Evolutionary conservation across 2,113 vertebrate species (phyloP).

Genomic region (Neogale vison): DNA sequence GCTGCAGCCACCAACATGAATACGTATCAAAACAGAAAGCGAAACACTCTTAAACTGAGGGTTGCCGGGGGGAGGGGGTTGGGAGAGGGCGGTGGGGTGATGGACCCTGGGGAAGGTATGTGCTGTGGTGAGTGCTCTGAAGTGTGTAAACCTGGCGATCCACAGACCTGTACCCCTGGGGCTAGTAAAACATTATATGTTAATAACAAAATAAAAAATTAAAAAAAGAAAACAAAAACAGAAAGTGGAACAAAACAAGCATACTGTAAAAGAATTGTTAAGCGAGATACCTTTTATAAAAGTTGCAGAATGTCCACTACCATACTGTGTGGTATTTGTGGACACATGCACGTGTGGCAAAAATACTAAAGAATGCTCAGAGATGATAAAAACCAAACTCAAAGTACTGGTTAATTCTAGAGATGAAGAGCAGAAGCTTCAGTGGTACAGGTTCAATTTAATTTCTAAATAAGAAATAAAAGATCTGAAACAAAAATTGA

Average conservation of each 20-base stretch:
- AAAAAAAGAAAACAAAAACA: no score
- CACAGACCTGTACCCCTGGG: no score
- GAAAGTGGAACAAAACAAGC: neutral
- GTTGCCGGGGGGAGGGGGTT: no score
- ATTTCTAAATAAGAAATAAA: constrained; percentile 10
- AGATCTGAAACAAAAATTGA: neutral
- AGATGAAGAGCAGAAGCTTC: neutral
- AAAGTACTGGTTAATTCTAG: neutral
- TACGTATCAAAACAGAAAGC: no score
- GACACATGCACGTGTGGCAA: fast-evolving
- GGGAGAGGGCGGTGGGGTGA: no score
- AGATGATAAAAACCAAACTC: neutral
- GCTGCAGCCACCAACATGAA: neutral
- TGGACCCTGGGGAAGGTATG: no score
- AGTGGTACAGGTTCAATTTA: neutral
- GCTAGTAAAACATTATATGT: no score
- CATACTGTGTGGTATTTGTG: fast-evolving
- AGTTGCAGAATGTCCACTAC: neutral
- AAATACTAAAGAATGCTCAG: neutral
- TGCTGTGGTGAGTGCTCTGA: no score
- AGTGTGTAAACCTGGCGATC: no score
- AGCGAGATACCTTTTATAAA: neutral
- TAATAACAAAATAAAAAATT: no score
- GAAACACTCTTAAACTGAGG: neutral
- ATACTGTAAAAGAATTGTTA: no score